Conservation (phyloP, 2,113 vertebrate genomes). For the Clarias macrocephalus region DNA sequence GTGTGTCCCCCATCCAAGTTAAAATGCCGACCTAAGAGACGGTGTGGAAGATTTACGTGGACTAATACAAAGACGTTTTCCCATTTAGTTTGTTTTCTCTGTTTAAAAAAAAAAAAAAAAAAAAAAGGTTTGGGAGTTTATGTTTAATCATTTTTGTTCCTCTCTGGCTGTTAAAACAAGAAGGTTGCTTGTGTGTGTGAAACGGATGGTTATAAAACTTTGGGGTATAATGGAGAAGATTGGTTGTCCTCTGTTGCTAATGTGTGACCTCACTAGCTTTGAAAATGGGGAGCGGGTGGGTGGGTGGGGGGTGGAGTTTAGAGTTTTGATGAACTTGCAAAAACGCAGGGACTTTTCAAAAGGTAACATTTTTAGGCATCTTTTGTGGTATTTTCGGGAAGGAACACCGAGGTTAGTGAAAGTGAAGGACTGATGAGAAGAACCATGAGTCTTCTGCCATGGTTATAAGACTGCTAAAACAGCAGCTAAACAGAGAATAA, state of each 20-base stretch:
- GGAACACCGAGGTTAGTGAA: slow-evolving; percentile 67
- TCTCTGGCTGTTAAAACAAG: slow-evolving; percentile 79
- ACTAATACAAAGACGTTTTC: slow-evolving; percentile 80
- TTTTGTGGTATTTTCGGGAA: slow-evolving; percentile 81
- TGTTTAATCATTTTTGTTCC: slow-evolving; percentile 76
- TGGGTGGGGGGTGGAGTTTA: slow-evolving; percentile 54
- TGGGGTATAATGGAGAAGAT: slow-evolving; percentile 66
- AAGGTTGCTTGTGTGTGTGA: slow-evolving; percentile 67
- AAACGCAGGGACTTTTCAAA: slow-evolving; percentile 76
- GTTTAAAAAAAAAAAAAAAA: slow-evolving; percentile 75
- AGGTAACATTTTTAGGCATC: slow-evolving; percentile 58
- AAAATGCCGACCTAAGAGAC: slow-evolving; percentile 68
- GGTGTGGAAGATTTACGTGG: slow-evolving; percentile 74
- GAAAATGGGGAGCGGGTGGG: slow-evolving; percentile 59
- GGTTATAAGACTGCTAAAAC: slow-evolving; percentile 75
- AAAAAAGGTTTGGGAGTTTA: slow-evolving; percentile 79
- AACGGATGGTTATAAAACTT: slow-evolving; percentile 80
- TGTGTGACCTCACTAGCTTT: slow-evolving; percentile 78
- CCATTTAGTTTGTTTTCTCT: slow-evolving; percentile 81
- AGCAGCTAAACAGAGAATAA: slow-evolving; percentile 76
- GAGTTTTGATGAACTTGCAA: slow-evolving; percentile 69
- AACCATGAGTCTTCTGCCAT: slow-evolving; percentile 72
- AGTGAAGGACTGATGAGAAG: slow-evolving; percentile 71
- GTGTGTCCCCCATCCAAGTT: slow-evolving; percentile 71
- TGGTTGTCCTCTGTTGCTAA: slow-evolving; percentile 76